A percentile compares a stretch with the other conserved stretches of the same genome.
Conservation (phyloP, 2,797 vertebrate genomes). For the Echeneis naucrates region DNA sequence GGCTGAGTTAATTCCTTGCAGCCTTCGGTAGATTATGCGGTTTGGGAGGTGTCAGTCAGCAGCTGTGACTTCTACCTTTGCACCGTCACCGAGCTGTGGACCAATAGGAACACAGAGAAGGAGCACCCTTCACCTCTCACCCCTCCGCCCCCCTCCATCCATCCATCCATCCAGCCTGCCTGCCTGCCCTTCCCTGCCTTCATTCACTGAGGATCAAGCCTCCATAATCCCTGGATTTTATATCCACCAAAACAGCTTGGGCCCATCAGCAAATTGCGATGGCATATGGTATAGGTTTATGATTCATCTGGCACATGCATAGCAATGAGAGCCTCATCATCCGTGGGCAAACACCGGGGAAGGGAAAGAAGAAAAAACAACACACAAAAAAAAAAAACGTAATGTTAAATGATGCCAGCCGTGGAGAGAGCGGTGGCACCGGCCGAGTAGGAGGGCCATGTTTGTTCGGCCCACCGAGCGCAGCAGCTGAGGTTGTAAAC, state of each 20-base stretch:
- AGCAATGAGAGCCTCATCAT: slow-evolving; percentile 90
- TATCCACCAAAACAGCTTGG: slow-evolving; percentile 99
- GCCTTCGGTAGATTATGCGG: slow-evolving; percentile 53
- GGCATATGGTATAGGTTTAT: slow-evolving; percentile 99
- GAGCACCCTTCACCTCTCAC: slow-evolving; percentile 41
- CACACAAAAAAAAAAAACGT: slow-evolving; percentile 78
- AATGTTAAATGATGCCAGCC: slow-evolving; percentile 82
- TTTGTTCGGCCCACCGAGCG: slow-evolving; percentile 73
- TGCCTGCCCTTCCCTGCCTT: slow-evolving; percentile 72
- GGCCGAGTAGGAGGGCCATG: slow-evolving; percentile 69
- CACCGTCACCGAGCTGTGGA: slow-evolving; percentile 63
- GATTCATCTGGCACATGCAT: slow-evolving; percentile 97
- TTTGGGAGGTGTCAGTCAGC: slow-evolving; percentile 41
- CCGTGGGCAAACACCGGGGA: slow-evolving; percentile 88
- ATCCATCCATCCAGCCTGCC: slow-evolving; percentile 28
- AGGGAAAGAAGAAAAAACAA: too few relatives aligned
- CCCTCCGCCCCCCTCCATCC: not conserved
- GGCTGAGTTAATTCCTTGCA: slow-evolving; percentile 59
- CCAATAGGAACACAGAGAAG: slow-evolving; percentile 63
- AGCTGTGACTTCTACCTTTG: slow-evolving; percentile 63
- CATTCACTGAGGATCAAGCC: slow-evolving; percentile 89
- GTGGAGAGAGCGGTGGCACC: slow-evolving; percentile 67
- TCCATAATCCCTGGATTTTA: slow-evolving; percentile 96
- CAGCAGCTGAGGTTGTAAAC: slow-evolving; percentile 77
- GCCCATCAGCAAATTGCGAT: slow-evolving; percentile 98